A percentile compares a stretch with the other conserved stretches of the same genome.
Evolutionary conservation across 2,797 vertebrate species (phyloP).

Genomic region (Sandelia bainsii): DNA sequence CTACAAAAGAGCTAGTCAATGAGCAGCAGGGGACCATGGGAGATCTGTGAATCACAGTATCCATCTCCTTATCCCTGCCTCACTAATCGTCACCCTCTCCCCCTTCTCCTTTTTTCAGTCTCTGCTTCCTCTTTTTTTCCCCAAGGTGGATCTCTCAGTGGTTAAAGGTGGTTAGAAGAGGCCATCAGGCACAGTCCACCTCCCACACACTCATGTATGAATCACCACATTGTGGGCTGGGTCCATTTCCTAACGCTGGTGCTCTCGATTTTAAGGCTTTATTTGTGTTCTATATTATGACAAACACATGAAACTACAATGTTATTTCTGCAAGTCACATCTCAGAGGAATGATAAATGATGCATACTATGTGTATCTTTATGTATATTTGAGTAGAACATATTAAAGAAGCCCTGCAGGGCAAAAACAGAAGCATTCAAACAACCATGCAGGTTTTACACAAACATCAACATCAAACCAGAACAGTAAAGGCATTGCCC

Average conservation of each 20-base stretch:
- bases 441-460: neutral
- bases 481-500: neutral
- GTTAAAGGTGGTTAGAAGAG: constrained; percentile 63
- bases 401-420: no score
- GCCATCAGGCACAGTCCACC: constrained; percentile 49
- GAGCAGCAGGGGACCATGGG: constrained; percentile 67
- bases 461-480: no score
- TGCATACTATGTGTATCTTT: neutral
- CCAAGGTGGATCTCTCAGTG: constrained; percentile 54
- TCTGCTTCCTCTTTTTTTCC: constrained; percentile 42
- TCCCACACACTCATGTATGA: constrained; percentile 67
- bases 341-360: neutral
- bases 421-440: neutral
- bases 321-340: neutral
- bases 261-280: constrained; percentile 24
- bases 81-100: constrained; percentile 52
- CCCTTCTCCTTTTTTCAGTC: constrained; percentile 23
- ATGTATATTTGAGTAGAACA: no score
- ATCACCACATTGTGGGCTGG: constrained; percentile 64
- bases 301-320: neutral
- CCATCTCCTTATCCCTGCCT: constrained; percentile 56
- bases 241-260: constrained; percentile 37
- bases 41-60: constrained; percentile 73
- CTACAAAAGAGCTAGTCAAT: constrained; percentile 76
- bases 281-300: constrained; percentile 44